Conservation (phyloP, 2,113 vertebrate species). For the Marmota monax region DNA sequence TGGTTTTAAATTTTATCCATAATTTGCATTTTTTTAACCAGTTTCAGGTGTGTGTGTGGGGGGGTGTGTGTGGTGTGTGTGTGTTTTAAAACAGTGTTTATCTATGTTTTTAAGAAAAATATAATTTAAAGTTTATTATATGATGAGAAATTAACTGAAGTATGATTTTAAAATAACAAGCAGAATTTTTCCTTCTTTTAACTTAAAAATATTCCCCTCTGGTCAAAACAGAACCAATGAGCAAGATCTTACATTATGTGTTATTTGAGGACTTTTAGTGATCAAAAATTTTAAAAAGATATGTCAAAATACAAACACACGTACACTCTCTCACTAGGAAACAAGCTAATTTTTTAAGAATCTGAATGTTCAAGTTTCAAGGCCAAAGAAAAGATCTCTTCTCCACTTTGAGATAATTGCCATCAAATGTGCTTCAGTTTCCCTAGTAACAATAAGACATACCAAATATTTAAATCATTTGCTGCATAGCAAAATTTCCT, state of each 20-base stretch:
- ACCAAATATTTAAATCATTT: background rate
- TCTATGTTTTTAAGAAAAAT: slow-evolving; percentile 2
- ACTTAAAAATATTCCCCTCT: background rate
- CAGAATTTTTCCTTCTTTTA: slow-evolving; percentile 18
- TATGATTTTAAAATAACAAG: slow-evolving; percentile 19
- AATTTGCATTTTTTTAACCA: background rate
- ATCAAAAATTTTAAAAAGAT: background rate
- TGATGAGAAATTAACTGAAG: slow-evolving; percentile 8
- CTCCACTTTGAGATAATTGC: background rate
- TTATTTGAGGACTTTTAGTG: slow-evolving; percentile 7
- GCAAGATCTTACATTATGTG: background rate
- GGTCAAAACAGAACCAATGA: slow-evolving; percentile 10
- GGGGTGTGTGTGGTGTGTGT: background rate
- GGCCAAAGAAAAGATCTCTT: background rate
- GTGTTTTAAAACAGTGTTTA: background rate
- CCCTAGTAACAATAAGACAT: background rate
- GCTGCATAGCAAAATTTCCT: background rate
- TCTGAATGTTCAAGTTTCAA: background rate
- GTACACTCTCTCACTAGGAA: background rate
- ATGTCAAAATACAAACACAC: background rate
- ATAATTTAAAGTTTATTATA: background rate
- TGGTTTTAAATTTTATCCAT: background rate
- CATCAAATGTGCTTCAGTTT: background rate
- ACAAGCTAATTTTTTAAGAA: background rate
- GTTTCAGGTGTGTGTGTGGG: background rate